Evolutionary conservation across 2,888 invertebrate species (phyloP).

Genomic region (Congeria kusceri): DNA sequence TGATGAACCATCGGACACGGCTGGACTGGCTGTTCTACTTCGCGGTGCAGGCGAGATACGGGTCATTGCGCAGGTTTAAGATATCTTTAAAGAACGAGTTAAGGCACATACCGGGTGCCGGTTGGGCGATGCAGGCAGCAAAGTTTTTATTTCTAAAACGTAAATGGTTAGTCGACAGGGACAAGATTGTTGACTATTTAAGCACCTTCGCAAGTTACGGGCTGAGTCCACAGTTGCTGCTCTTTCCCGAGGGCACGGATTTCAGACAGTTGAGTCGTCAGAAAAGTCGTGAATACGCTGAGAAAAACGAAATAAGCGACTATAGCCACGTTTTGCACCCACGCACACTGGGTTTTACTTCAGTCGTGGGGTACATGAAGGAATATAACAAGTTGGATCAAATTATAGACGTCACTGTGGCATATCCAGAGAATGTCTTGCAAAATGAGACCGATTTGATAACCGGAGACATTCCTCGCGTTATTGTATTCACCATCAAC

Average conservation of each 20-base stretch:
- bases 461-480: slow-evolving; percentile 90
- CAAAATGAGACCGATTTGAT: slow-evolving; percentile 91
- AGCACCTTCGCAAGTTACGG: slow-evolving; percentile 26
- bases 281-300: slow-evolving; percentile 90
- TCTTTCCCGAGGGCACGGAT: slow-evolving; percentile 95
- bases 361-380: slow-evolving; percentile 85
- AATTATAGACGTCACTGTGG: slow-evolving; percentile 93
- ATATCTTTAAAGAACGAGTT: slow-evolving; percentile 56
- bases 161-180: slow-evolving; percentile 47
- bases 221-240: slow-evolving; percentile 87
- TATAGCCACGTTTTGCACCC: slow-evolving; percentile 93
- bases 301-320: slow-evolving; percentile 88
- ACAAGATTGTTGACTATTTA: slow-evolving; percentile 31
- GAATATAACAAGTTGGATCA: slow-evolving; percentile 89
- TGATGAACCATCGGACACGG: slow-evolving; percentile 94
- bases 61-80: slow-evolving; percentile 71
- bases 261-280: slow-evolving; percentile 89
- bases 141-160: slow-evolving; percentile 54
- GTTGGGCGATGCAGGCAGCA: slow-evolving; percentile 61
- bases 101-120: slow-evolving; percentile 48
- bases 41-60: slow-evolving; percentile 90
- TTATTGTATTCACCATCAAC: slow-evolving; percentile 91
- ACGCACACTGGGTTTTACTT: slow-evolving; percentile 90
- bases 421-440: slow-evolving; percentile 91
- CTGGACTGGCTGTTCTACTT: slow-evolving; percentile 97